phyloP scores from a whole-genome alignment of 2,888 invertebrate genomes.

The Drosophila tanythrix region DNA sequence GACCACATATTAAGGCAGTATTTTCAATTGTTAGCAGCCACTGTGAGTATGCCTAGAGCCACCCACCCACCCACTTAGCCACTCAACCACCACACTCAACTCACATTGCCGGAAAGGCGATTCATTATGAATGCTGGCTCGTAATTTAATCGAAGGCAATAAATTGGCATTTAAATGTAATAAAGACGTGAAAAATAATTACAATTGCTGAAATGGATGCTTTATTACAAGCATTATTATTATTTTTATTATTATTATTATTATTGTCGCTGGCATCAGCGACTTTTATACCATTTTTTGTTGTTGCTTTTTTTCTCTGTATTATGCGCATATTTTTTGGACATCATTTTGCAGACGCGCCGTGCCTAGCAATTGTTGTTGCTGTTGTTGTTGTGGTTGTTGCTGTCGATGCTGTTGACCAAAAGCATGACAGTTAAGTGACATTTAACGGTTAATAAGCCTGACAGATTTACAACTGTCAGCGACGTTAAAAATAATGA shows the following conservation, averaged over 20 bases:
- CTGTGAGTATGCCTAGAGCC: not conserved
- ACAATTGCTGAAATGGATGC: slow-evolving; percentile 56
- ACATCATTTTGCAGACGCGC: slow-evolving; percentile 45
- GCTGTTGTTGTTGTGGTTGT: slow-evolving; percentile 19
- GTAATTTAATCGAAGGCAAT: slow-evolving; percentile 79
- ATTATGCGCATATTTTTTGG: slow-evolving; percentile 76
- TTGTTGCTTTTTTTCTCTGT: slow-evolving; percentile 39
- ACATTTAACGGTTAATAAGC: slow-evolving; percentile 81
- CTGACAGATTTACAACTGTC: slow-evolving; percentile 81
- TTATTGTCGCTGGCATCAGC: slow-evolving; percentile 32
- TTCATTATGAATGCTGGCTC: slow-evolving; percentile 58
- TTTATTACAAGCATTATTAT: slow-evolving; percentile 54
- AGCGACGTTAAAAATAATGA: slow-evolving; percentile 76
- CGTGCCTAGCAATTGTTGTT: slow-evolving; percentile 23
- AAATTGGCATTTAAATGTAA: slow-evolving; percentile 81
- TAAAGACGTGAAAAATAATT: slow-evolving; percentile 78
- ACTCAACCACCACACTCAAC: not conserved
- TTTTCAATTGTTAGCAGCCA: slow-evolving; percentile 29
- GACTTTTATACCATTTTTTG: slow-evolving; percentile 53
- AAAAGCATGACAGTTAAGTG: slow-evolving; percentile 76
- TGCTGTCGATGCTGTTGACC: slow-evolving; percentile 50
- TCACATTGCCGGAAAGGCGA: slow-evolving; percentile 38
- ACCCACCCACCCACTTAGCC: not conserved
- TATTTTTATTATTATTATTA: slow-evolving; percentile 42
- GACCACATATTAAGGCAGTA: slow-evolving; percentile 30